Conservation (phyloP, 2,797 vertebrate genomes). For the Picus viridis region DNA sequence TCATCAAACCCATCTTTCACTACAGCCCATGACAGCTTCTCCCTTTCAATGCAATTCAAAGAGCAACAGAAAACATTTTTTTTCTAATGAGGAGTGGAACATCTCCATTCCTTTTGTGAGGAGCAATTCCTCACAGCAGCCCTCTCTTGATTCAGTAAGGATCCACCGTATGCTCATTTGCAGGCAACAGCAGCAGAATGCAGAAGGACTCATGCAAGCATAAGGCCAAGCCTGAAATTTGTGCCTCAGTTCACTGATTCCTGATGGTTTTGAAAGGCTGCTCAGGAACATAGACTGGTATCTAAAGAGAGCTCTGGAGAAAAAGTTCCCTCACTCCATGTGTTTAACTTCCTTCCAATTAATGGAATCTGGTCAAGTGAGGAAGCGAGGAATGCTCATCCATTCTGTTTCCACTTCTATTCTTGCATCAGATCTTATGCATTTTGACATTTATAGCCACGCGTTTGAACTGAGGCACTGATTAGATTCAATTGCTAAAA, state of each 20-base stretch:
- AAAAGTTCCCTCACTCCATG: neutral
- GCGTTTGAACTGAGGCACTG: neutral
- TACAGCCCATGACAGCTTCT: neutral
- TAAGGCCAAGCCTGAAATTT: neutral
- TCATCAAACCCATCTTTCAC: neutral
- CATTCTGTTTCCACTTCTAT: slow-evolving; percentile 42
- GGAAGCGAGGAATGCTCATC: slow-evolving; percentile 49
- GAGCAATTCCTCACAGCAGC: neutral
- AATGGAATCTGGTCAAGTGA: slow-evolving; percentile 40
- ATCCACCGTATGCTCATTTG: neutral
- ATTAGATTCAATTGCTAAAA: slow-evolving; percentile 56
- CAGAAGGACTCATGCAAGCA: neutral
- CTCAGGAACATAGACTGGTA: neutral
- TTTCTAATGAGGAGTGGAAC: neutral
- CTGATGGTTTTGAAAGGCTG: neutral
- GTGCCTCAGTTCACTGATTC: neutral
- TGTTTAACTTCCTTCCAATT: slow-evolving; percentile 42
- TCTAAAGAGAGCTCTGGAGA: neutral
- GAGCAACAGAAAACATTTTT: neutral
- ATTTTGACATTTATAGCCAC: slow-evolving; percentile 28
- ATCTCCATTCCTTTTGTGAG: neutral
- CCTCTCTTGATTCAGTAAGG: neutral
- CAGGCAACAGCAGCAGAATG: neutral
- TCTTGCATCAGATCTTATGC: slow-evolving; percentile 5
- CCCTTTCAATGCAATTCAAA: neutral